phyloP scores from a whole-genome alignment of 2,888 invertebrate genomes.

The Euzetes globulus region DNA sequence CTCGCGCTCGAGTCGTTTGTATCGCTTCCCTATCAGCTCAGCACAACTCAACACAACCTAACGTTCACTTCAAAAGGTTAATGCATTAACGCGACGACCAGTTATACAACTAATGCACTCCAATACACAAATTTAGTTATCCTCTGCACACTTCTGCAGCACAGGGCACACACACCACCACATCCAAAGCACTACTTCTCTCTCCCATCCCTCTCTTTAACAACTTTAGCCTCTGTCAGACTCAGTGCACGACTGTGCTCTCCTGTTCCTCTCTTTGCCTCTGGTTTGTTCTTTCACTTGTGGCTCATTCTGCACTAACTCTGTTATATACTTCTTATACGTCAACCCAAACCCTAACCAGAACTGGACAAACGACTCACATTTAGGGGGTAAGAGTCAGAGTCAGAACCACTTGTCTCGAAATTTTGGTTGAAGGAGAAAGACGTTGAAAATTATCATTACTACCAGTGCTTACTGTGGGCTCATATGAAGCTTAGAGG shows the following conservation, averaged over 20 bases:
- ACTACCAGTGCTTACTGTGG: conserved; percentile 15
- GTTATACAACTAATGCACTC: conserved; percentile 15
- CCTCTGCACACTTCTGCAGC: conserved; percentile 8
- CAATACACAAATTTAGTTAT: conserved; percentile 22
- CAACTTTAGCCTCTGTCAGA: too few species aligned
- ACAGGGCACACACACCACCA: background rate
- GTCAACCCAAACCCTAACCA: conserved; percentile 24
- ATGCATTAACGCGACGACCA: conserved; percentile 15
- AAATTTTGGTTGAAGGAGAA: conserved; percentile 20
- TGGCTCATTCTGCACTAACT: background rate
- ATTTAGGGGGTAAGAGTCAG: background rate
- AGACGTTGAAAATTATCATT: conserved; percentile 25
- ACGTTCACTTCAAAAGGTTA: background rate
- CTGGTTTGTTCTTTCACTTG: background rate
- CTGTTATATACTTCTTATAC: background rate
- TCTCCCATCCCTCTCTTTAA: background rate
- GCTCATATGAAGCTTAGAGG: conserved; percentile 2
- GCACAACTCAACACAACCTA: conserved; percentile 3
- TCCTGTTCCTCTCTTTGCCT: background rate
- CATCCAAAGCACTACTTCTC: background rate
- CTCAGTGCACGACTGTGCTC: too few species aligned
- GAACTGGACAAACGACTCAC: conserved; percentile 29
- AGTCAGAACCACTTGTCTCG: conserved; percentile 20
- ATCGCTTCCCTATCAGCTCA: conserved; percentile 13
- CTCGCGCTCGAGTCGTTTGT: background rate